phyloP scores from a whole-genome alignment of 2,888 invertebrate species.

The Andrena hattorfiana region DNA sequence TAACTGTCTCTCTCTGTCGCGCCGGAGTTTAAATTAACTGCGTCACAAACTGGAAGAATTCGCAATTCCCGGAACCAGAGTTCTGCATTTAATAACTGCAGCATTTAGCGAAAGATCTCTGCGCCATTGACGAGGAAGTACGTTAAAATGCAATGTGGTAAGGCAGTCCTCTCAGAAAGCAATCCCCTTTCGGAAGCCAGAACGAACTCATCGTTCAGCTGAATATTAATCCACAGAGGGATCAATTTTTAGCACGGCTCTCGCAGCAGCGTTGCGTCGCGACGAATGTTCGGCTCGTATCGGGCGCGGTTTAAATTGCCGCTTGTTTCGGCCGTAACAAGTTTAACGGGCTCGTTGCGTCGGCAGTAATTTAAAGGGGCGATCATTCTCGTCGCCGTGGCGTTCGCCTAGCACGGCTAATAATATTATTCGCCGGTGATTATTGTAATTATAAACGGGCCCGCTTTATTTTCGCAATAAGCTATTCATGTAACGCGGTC shows the following conservation, averaged over 20 bases:
- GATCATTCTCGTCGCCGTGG: not conserved
- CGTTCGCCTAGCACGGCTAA: conserved; percentile 19
- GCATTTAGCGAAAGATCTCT: no score
- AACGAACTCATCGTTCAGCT: not conserved
- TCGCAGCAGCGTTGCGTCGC: not conserved
- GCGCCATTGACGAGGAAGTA: no score
- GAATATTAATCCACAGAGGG: not conserved
- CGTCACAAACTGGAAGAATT: no score
- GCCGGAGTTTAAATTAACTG: no score
- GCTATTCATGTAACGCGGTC: conserved; percentile 38
- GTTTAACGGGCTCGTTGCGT: not conserved
- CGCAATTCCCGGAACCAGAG: no score
- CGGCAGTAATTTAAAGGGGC: conserved; percentile 20
- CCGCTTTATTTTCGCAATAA: conserved; percentile 41
- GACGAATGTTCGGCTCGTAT: not conserved
- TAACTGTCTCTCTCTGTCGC: no score
- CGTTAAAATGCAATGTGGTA: no score
- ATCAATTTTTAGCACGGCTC: not conserved
- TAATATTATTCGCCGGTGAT: conserved; percentile 32
- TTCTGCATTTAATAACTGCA: no score
- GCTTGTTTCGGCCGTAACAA: conserved; percentile 28
- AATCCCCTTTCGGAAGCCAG: not conserved
- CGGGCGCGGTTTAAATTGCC: conserved; percentile 14
- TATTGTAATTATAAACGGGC: conserved; percentile 39
- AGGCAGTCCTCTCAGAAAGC: no score